A percentile compares a stretch with the other conserved stretches of the same genome.
Conservation (phyloP, 2,888 invertebrate species). For the Magallana nippona region DNA sequence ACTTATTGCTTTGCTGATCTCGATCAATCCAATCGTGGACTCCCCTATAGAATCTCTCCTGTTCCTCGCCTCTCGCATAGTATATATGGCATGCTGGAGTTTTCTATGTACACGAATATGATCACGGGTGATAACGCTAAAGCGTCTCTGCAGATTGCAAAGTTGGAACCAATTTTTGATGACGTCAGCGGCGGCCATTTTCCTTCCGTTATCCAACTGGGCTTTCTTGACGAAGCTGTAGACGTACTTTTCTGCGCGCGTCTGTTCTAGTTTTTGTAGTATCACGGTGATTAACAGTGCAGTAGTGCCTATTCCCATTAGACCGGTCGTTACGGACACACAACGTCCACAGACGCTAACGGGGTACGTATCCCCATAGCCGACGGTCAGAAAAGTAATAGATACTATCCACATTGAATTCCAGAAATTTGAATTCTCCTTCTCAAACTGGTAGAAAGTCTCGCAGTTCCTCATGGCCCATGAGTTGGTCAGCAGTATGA, state of each 20-base stretch:
- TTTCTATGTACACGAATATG: constrained; percentile 64
- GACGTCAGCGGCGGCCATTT: constrained; percentile 71
- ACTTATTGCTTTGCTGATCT: constrained; percentile 66
- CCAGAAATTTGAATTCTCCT: constrained; percentile 58
- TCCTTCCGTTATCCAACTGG: constrained; percentile 67
- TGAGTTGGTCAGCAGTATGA: constrained; percentile 64
- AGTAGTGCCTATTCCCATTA: constrained; percentile 72
- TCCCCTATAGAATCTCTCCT: constrained; percentile 67
- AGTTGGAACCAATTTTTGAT: constrained; percentile 68
- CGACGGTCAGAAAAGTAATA: constrained; percentile 72
- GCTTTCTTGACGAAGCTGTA: constrained; percentile 70
- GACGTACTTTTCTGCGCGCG: constrained; percentile 73
- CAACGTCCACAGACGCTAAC: constrained; percentile 71
- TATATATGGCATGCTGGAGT: constrained; percentile 62
- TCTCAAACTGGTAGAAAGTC: constrained; percentile 63
- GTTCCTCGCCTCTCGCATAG: constrained; percentile 67
- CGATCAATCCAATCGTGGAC: constrained; percentile 67
- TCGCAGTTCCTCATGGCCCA: constrained; percentile 73
- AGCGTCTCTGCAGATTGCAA: constrained; percentile 62
- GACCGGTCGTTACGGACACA: constrained; percentile 67
- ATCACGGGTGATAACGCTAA: constrained; percentile 46
- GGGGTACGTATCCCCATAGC: constrained; percentile 72
- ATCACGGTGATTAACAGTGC: constrained; percentile 72
- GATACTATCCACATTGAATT: constrained; percentile 72
- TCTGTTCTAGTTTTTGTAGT: constrained; percentile 71